Conservation (phyloP, 2,888 invertebrate genomes). For the Hemicrepidius hirtus region DNA sequence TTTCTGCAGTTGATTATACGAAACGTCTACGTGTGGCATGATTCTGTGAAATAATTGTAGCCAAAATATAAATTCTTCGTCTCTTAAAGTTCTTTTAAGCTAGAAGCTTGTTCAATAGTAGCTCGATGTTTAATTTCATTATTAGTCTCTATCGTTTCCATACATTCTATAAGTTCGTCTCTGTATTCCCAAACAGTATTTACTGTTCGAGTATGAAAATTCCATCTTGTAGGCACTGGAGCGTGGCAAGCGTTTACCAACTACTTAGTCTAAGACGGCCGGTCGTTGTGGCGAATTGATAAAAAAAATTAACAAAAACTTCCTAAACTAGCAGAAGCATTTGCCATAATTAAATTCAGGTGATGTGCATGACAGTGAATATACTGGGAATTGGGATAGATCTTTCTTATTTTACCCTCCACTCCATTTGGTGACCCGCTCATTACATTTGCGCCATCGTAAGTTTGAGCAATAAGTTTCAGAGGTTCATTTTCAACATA, state of each 20-base stretch:
- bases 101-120: constrained; percentile 28
- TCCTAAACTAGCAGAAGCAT: constrained; percentile 12
- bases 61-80: constrained; percentile 29
- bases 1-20: constrained; percentile 26
- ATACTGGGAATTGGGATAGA: constrained; percentile 46
- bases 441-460: constrained; percentile 60
- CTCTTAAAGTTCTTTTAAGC: constrained; percentile 7
- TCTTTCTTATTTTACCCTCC: constrained; percentile 54
- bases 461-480: constrained; percentile 60
- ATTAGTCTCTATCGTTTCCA: constrained; percentile 11
- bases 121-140: neutral
- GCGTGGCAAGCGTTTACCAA: constrained; percentile 2
- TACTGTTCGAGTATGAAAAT: no score
- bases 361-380: constrained; percentile 56
- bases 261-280: constrained; percentile 12
- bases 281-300: constrained; percentile 17
- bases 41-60: constrained; percentile 29
- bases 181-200: constrained; percentile 23
- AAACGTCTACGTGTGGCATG: constrained; percentile 32
- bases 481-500: constrained; percentile 20
- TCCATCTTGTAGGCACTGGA: constrained; percentile 12
- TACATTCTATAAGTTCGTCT: constrained; percentile 16
- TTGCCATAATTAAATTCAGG: constrained; percentile 50
- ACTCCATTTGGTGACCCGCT: constrained; percentile 39
- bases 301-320: constrained; percentile 13